Evolutionary conservation across 2,797 vertebrate species (phyloP).

Genomic region (Oryzias sinensis): DNA sequence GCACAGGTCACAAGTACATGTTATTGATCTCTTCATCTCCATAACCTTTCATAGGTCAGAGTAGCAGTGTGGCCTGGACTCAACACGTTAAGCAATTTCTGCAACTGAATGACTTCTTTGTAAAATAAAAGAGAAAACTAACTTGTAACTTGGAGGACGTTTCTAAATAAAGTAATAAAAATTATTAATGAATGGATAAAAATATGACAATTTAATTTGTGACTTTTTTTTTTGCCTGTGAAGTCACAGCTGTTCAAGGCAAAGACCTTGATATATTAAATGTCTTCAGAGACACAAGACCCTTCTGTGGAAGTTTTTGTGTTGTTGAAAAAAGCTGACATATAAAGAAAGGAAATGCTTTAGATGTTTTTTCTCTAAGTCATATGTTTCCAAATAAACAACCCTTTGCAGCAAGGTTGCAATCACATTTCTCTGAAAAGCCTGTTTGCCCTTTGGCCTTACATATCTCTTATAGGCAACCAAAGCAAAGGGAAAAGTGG

Average conservation of each 20-base stretch:
- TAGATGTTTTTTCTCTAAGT: slow-evolving; percentile 59
- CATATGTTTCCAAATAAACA: slow-evolving; percentile 74
- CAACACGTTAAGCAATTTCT: slow-evolving; percentile 13
- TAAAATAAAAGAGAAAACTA: not conserved
- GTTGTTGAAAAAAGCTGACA: slow-evolving; percentile 52
- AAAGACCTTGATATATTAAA: slow-evolving; percentile 60
- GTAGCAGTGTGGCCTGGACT: slow-evolving; percentile 47
- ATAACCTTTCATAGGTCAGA: slow-evolving; percentile 61
- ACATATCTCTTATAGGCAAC: slow-evolving; percentile 56
- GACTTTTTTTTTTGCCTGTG: slow-evolving; percentile 36
- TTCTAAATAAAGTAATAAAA: not conserved
- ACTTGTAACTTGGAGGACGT: not conserved
- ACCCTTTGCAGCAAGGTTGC: slow-evolving; percentile 71
- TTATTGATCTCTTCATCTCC: slow-evolving; percentile 21
- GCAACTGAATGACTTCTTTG: not conserved
- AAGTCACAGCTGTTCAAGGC: slow-evolving; percentile 44
- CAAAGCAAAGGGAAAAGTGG: slow-evolving; percentile 38
- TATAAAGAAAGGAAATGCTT: slow-evolving; percentile 60
- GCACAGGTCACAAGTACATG: no score
- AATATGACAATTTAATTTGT: slow-evolving; percentile 24
- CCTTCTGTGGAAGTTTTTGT: slow-evolving; percentile 62
- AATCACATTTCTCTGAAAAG: slow-evolving; percentile 75
- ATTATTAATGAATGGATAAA: slow-evolving; percentile 6
- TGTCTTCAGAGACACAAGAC: slow-evolving; percentile 64
- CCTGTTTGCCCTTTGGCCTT: slow-evolving; percentile 64